Evolutionary conservation across 1,140 invertebrate genomes (phyloP).

Genomic region (Dreissena rostriformis): DNA sequence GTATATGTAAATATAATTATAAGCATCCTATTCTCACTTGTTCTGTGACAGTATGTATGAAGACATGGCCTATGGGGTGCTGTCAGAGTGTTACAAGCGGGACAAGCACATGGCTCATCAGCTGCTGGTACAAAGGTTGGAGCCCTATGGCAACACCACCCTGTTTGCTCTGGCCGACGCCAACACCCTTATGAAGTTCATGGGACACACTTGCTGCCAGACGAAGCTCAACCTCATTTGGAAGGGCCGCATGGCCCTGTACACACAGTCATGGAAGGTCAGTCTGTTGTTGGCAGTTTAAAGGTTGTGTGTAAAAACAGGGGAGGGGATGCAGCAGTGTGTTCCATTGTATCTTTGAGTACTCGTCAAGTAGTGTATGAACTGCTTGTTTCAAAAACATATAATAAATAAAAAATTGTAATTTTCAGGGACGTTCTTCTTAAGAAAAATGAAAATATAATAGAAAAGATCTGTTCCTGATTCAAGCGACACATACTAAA

Average conservation of each 20-base stretch:
- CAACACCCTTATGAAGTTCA: conserved; percentile 76
- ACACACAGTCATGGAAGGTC: conserved; percentile 78
- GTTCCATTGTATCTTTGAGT: too few species aligned
- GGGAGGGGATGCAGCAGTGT: too few species aligned
- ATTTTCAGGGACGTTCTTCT: too few species aligned
- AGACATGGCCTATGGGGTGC: conserved; percentile 71
- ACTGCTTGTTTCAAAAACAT: too few species aligned
- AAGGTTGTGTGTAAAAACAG: too few species aligned
- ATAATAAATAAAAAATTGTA: too few species aligned
- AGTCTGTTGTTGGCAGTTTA: background rate
- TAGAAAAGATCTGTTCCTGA: too few species aligned
- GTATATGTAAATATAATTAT: too few species aligned
- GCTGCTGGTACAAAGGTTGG: conserved; percentile 68
- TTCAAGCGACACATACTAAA: too few species aligned
- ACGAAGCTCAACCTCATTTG: conserved; percentile 78
- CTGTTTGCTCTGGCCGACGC: conserved; percentile 73
- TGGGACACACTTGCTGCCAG: conserved; percentile 78
- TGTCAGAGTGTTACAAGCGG: conserved; percentile 76
- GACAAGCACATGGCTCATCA: conserved; percentile 71
- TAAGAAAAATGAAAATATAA: too few species aligned
- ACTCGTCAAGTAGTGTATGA: too few species aligned
- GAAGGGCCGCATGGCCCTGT: conserved; percentile 77
- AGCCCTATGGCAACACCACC: conserved; percentile 71
- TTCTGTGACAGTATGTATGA: conserved; percentile 75
- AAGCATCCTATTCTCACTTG: too few species aligned